Evolutionary conservation across 2,113 vertebrate genomes (phyloP), one percentile per base, ranked within the genome.

Genomic region (Donacobius atricapilla): DNA sequence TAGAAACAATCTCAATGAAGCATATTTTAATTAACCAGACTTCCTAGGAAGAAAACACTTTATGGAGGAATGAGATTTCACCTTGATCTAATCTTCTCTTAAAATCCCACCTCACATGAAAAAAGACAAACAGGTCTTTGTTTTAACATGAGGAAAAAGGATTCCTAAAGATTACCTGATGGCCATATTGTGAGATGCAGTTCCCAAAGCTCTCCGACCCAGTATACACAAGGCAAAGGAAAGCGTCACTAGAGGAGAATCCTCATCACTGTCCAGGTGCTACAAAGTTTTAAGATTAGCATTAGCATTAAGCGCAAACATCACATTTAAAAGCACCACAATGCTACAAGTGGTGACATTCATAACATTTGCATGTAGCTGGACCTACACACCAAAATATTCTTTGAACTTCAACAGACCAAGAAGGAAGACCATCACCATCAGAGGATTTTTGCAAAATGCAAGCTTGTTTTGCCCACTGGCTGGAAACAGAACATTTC

Each of bases 191-290:
- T 99, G 99, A 16, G 99, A 98, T 1, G 99, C 99, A 1, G 99
- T 98, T 81, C 99, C 99, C 56, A 99, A 96, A 16, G 99, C 98
- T 97, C 99, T 98, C 94, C 99, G 98, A 42, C 99, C 99, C 95
- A 99, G 97, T 79, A 99, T 98, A 15, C 99, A 99, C 71, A 99
- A 98, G 40, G 99, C 99, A 86, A 99, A 99, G 87, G 98, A 99
- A 94, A 99, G 98, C 0, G 99, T 99, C 86, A 99, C 99, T 57
- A 99, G 95, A 40, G 98, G 93, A 47, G 99, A 99, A 97, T 99
- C 99, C 95, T 99, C 99, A 53, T 99, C 99, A 3, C 98, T 98
- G 68, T 99, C 99, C 92, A 99, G 96, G 56, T 97, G 98, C 99
- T 99, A 95, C 11, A 88, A 93, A 63, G 83, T 93, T 97, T 95